These are phyloP conservation scores for Piprites chloris DNA, from an alignment of 2,113 vertebrate genomes.

Conservation along the genomic window DNA sequence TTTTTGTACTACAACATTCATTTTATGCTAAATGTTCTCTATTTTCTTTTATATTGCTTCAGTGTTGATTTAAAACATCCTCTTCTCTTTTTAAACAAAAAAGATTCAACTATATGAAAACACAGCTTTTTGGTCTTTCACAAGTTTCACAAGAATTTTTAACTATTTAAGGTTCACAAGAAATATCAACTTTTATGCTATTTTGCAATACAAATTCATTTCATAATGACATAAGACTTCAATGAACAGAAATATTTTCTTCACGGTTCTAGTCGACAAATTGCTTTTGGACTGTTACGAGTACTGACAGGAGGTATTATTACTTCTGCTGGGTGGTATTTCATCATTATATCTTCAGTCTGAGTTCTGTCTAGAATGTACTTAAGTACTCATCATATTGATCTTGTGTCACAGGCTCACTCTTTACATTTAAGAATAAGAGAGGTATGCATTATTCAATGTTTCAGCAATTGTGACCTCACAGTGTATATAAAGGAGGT, in stretches of 20 bases:
- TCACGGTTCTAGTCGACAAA: not conserved
- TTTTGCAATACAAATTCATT: not conserved
- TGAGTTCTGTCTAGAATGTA: not conserved
- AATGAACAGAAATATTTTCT: not conserved
- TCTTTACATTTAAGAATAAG: not conserved
- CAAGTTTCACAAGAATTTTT: not conserved
- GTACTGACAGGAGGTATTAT: not conserved
- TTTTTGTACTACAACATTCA: not conserved
- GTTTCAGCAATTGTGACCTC: not conserved
- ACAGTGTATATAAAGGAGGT: not conserved
- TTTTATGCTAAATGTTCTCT: not conserved
- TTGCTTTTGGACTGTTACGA: slow-evolving; percentile 3
- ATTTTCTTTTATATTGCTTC: not conserved
- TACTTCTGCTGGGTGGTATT: not conserved
- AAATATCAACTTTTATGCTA: not conserved
- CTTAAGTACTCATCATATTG: not conserved
- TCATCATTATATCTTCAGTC: not conserved
- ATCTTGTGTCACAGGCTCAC: not conserved
- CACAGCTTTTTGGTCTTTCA: not conserved
- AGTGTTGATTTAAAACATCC: not conserved
- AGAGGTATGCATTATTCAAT: not conserved
- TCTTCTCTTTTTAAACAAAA: not conserved
- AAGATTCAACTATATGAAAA: not conserved
- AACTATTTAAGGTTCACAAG: not conserved
- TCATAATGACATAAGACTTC: not conserved